Conservation (phyloP, 2,797 vertebrate species). For the Phrynocephalus vlangalii region DNA sequence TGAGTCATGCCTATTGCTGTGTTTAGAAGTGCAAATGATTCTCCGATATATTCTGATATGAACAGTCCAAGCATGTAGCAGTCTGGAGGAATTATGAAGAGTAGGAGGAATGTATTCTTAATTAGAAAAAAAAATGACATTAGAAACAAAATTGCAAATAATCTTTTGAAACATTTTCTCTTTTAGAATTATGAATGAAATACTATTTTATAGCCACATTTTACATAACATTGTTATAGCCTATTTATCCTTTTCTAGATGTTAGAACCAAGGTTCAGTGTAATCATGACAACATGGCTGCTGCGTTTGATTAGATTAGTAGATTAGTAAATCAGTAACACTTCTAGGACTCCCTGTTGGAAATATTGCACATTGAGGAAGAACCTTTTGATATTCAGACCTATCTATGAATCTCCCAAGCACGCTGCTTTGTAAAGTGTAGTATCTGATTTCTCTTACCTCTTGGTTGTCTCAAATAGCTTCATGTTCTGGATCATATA, state of each 20-base stretch:
- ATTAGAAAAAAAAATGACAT: background rate
- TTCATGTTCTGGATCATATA: background rate
- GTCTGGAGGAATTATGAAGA: background rate
- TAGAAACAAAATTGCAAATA: too few species aligned
- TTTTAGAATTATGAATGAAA: background rate
- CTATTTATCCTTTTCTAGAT: background rate
- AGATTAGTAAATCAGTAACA: background rate
- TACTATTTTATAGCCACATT: background rate
- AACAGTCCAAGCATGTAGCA: background rate
- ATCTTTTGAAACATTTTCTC: background rate
- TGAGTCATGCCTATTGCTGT: conserved; percentile 1
- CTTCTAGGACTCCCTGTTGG: background rate
- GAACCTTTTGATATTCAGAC: background rate
- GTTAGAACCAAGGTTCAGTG: background rate
- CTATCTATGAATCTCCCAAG: background rate
- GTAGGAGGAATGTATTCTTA: background rate
- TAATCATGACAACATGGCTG: background rate
- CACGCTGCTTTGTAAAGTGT: background rate
- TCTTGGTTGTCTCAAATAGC: background rate
- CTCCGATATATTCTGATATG: background rate
- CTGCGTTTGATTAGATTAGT: background rate
- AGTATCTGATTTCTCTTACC: background rate
- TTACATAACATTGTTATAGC: background rate
- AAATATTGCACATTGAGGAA: background rate
- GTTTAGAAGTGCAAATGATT: background rate